Base-by-base conservation (phyloP, 2,888 invertebrate genomes). In the Congeria kusceri region DNA sequence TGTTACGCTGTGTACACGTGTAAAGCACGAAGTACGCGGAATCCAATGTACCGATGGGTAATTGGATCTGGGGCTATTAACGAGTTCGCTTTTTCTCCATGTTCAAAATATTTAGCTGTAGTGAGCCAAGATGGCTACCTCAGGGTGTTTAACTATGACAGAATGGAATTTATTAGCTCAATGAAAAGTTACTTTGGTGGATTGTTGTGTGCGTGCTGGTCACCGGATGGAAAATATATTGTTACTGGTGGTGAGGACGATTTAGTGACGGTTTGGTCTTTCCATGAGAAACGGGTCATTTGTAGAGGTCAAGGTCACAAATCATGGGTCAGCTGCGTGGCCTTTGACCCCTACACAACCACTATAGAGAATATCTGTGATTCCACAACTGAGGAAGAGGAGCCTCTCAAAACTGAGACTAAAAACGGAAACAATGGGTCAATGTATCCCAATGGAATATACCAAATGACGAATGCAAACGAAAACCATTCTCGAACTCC, bases 161-260 rank as follows among this genome's bases (percentile, higher is more conserved):
- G 97, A 39, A 98, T 99, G 98, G 99, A 99, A 94, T 95, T 99
- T 81, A 95, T 98, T 69, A 98, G 99, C 20, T 86, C 89, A 75
- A 98, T 98, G 83, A 95, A 98, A 84, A 99, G 99, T 88, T 99
- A 99, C 94, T 99, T 99, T 94, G 99, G 99, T 64, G 99, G 99
- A 47, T 96, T 99, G 90, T 94, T 99, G 57, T 99, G 99, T 94
- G 98, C 99, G 73, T 97, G 98, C 91, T 99, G 99, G 99, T 98
- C 99, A 13, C 98, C 98, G 0, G 99, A 99, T 94, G 97, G 97
- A 61, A 96, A 97, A 91, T 97, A 98, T 91, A 91, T 94, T 64
- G 98, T 98, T 64, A 98, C 98, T 0, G 99, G 99, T 0, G 99
- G 99, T 4, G 99, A 99, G 94, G 99, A 99, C 94, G 99, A 99